Evolutionary conservation across 2,888 invertebrate genomes (phyloP).

Genomic region (Cheilosia vernalis): DNA sequence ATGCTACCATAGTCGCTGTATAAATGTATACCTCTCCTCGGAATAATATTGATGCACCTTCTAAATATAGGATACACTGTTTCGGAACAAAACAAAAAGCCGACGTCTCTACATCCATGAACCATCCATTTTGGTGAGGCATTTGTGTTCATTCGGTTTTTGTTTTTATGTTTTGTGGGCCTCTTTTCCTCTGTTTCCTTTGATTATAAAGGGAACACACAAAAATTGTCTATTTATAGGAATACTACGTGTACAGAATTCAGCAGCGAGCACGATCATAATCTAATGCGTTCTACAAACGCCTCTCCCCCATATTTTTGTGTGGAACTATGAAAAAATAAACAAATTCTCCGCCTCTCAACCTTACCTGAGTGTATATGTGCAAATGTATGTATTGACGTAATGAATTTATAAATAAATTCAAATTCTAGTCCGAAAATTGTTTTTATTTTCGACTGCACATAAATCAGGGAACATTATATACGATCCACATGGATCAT

Average conservation of each 20-base stretch:
- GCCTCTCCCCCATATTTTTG: constrained; percentile 25
- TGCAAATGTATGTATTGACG: constrained; percentile 36
- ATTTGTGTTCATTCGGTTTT: constrained; percentile 19
- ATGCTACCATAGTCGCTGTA: neutral
- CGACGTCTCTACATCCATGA: constrained; percentile 13
- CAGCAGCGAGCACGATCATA: constrained; percentile 40
- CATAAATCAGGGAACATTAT: constrained; percentile 51
- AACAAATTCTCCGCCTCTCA: constrained; percentile 44
- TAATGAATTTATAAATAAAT: constrained; percentile 59
- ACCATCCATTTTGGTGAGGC: constrained; percentile 51
- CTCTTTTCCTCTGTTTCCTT: constrained; percentile 37
- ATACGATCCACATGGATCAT: constrained; percentile 45
- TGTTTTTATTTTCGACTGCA: constrained; percentile 7
- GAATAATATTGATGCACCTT: constrained; percentile 57
- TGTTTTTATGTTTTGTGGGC: constrained; percentile 22
- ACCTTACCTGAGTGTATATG: constrained; percentile 43
- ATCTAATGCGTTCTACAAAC: constrained; percentile 63
- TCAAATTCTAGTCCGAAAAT: constrained; percentile 5
- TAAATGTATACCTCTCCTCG: constrained; percentile 4
- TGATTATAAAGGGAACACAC: constrained; percentile 36
- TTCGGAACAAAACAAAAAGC: constrained; percentile 43
- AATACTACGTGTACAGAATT: constrained; percentile 64
- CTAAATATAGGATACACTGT: constrained; percentile 69
- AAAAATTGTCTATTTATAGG: constrained; percentile 64
- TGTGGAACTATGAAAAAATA: constrained; percentile 47